These are phyloP conservation scores for Poecilia wingei DNA, from an alignment of 2,797 vertebrate genomes.

Conservation along the genomic window DNA sequence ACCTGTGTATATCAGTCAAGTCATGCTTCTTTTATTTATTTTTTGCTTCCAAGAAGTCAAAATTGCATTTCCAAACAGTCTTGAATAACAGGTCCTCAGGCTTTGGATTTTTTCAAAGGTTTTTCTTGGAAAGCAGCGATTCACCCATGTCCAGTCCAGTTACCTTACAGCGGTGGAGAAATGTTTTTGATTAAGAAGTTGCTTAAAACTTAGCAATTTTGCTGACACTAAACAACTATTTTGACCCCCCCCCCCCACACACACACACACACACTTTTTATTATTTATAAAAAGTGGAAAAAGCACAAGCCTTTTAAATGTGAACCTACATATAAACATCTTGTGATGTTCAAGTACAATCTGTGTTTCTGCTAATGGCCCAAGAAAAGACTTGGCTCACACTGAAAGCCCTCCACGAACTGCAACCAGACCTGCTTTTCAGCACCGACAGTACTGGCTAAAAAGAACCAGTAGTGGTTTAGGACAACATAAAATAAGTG, in stretches of 20 bases:
- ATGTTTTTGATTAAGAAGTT: background rate
- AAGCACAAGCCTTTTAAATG: background rate
- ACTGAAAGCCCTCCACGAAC: conserved; percentile 15
- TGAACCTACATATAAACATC: background rate
- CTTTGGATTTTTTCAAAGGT: background rate
- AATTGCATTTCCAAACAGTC: background rate
- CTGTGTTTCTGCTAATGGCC: conserved; percentile 15
- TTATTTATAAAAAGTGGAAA: too few relatives aligned
- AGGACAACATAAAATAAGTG: background rate
- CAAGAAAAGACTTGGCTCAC: conserved; percentile 38
- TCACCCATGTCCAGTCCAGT: background rate
- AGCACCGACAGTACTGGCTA: conserved; percentile 10
- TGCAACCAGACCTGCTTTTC: conserved; percentile 43
- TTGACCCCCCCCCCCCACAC: too few relatives aligned
- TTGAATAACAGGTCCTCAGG: background rate
- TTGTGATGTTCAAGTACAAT: background rate
- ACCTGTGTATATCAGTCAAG: background rate
- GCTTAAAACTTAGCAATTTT: background rate
- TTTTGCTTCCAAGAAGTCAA: background rate
- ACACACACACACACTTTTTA: too few relatives aligned
- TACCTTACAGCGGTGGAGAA: background rate
- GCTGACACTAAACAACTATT: background rate
- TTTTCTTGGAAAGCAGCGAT: background rate
- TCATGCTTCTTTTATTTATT: too few relatives aligned
- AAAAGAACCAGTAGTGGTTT: background rate